These are phyloP conservation scores for Tromatobia lineatoria DNA, from an alignment of 2,888 invertebrate genomes.

Conservation along the genomic window DNA sequence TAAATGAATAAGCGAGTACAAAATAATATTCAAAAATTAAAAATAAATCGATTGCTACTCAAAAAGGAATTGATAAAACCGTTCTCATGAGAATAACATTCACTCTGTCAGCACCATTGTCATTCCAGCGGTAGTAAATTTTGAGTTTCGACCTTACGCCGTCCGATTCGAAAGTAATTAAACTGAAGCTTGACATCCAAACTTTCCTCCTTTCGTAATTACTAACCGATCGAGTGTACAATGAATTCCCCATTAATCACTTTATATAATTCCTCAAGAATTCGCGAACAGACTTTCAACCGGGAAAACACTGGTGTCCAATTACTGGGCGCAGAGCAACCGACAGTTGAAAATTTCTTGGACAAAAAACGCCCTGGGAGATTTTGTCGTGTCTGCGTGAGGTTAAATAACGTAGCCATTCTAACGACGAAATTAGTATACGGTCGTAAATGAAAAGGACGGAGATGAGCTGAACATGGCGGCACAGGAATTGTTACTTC, in stretches of 20 bases:
- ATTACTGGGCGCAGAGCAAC: background rate
- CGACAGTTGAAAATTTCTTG: background rate
- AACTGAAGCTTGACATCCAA: background rate
- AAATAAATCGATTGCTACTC: no score
- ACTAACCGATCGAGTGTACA: background rate
- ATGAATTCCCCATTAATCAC: background rate
- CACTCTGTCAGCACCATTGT: no score
- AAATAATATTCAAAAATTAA: no score
- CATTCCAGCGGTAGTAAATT: no score
- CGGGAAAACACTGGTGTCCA: background rate
- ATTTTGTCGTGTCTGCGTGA: background rate
- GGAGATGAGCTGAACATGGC: constrained; percentile 3
- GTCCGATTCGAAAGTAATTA: background rate
- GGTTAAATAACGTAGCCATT: background rate
- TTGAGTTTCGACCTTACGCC: background rate
- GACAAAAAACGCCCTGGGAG: background rate
- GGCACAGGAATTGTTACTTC: background rate
- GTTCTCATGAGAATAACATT: no score
- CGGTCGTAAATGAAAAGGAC: background rate
- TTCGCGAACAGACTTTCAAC: background rate
- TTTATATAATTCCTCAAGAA: background rate
- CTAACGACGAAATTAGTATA: background rate
- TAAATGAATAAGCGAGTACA: no score
- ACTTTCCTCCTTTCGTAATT: background rate
- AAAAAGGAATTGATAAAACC: no score